Evolutionary conservation across 2,113 vertebrate species (phyloP).

Genomic region (Chaenocephalus aceratus): DNA sequence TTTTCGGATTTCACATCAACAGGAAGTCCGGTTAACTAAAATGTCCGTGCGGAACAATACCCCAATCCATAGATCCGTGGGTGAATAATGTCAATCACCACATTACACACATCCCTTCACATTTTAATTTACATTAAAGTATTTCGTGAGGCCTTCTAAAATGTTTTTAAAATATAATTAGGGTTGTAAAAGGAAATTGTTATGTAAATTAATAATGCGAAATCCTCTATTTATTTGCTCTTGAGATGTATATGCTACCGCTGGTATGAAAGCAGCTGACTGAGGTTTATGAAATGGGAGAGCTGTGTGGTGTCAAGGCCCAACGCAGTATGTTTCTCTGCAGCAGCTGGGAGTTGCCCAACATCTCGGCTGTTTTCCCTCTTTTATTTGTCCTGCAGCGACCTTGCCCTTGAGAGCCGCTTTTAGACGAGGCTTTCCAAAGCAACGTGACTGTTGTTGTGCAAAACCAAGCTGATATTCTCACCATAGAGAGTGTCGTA

Average conservation of each 20-base stretch:
- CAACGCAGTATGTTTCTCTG: slow-evolving; percentile 71
- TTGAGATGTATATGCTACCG: too few relatives aligned
- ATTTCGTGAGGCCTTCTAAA: too few relatives aligned
- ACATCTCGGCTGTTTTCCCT: slow-evolving; percentile 27
- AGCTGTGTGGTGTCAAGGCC: slow-evolving; percentile 67
- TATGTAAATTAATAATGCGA: not conserved
- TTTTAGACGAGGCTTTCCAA: slow-evolving; percentile 69
- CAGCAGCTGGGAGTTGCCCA: slow-evolving; percentile 74
- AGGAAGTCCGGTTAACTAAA: too few relatives aligned
- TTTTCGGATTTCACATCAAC: too few relatives aligned
- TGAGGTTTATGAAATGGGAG: slow-evolving; percentile 69
- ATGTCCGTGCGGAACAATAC: too few relatives aligned
- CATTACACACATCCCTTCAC: too few relatives aligned
- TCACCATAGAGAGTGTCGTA: not conserved
- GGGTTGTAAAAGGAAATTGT: not conserved
- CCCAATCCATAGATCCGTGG: too few relatives aligned
- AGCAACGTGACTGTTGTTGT: slow-evolving; percentile 35
- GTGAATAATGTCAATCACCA: too few relatives aligned
- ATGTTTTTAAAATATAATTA: too few relatives aligned
- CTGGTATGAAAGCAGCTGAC: not conserved
- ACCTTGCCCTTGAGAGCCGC: slow-evolving; percentile 81
- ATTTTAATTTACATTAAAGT: too few relatives aligned
- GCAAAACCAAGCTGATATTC: slow-evolving; percentile 11
- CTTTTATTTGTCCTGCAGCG: slow-evolving; percentile 80
- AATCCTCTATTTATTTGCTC: too few relatives aligned